Evolutionary conservation across 2,888 invertebrate genomes (phyloP), one percentile per base, ranked within the genome.

Genomic region (Pristionchus fissidentatus): DNA sequence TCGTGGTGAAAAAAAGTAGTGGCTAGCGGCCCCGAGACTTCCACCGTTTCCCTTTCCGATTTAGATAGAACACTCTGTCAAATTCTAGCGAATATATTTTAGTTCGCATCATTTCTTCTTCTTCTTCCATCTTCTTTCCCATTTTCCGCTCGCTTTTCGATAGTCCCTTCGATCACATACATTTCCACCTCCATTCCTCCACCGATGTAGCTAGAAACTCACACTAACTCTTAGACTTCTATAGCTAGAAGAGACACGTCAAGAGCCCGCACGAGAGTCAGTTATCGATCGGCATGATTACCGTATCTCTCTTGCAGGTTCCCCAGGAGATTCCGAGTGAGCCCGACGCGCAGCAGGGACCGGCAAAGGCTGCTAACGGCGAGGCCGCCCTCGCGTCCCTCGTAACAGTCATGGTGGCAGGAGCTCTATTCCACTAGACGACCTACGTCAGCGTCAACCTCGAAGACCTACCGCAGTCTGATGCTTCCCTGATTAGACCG

Each of bases 311-410:
- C 29, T 77, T 77, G 26, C 49, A 77, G 75, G 41, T 49, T 32
- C 75, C 75, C 10, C 75, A 49, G 46, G 75, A 77, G 32, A 77
- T 49, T 3, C 75, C 75, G 15, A 77, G 75, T 49, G 75, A 77
- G 49, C 75, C 75, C 7, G 75, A 46, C 32, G 75, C 41, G 0
- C 70, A 70, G 43, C 70, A 70, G 26, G 70, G 70, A 38, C 70
- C 70, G 1, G 70, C 70, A 1, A 70, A 70, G 22, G 70, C 70
- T 1, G 70, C 70, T 0, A 70, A 70, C 26, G 8, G 43, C 10
- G n/a, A n/a, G n/a, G 70, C 70, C n/a, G 70, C 43, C 0, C n/a
- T 70, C 10, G 41, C 70, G 5, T 41, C 41, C 10, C 15, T 41
- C 26, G 15, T 70, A 22, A 43, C 70, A 8, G 26, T 70, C 41